Percentiles rank a stretch among this genome's conserved stretches.
Evolutionary conservation across 2,797 vertebrate genomes (phyloP).

Genomic region (Alectoris magna): DNA sequence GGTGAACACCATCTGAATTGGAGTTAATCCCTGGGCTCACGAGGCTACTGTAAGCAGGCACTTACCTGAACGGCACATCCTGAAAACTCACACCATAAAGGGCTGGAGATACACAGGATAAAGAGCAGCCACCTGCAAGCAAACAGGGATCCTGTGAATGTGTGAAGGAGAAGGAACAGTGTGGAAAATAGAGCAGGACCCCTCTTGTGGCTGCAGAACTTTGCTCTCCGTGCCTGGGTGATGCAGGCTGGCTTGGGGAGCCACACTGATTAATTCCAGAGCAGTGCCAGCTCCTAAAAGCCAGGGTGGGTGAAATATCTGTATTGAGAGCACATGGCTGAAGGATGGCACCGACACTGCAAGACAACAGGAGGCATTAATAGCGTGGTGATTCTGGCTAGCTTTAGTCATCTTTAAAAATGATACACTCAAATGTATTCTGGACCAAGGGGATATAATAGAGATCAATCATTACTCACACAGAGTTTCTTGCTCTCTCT

Average conservation of each 20-base stretch:
- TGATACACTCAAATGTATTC: conserved; percentile 26
- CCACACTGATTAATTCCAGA: background rate
- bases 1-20: background rate
- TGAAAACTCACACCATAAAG: background rate
- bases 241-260: background rate
- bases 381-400: background rate
- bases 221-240: background rate
- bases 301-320: background rate
- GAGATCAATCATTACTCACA: conserved; percentile 45
- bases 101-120: background rate
- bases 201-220: background rate
- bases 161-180: background rate
- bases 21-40: background rate
- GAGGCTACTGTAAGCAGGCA: no score
- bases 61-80: no score
- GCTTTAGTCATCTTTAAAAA: conserved; percentile 63
- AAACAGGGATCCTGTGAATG: rapidly evolving
- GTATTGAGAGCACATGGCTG: background rate
- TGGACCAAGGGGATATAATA: conserved; percentile 34
- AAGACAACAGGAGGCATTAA: conserved; percentile 9
- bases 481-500: background rate
- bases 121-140: background rate
- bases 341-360: conserved; percentile 8
- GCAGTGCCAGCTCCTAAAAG: background rate
- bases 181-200: background rate